Base-by-base conservation (phyloP, 2,113 vertebrate genomes). In the Festucalex cinctus region DNA sequence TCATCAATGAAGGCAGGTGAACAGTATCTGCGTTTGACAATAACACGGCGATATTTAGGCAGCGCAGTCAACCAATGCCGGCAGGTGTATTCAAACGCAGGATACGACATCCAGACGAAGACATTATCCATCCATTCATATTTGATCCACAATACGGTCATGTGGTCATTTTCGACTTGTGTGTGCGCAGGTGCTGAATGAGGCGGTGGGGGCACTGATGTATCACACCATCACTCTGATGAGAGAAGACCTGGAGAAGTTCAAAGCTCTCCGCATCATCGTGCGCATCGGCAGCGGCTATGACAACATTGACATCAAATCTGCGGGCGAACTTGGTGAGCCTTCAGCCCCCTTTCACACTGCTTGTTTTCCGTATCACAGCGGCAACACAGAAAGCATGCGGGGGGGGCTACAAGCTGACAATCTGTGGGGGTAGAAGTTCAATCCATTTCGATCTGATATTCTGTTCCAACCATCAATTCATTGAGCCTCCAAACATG, bases 151-250 rank as follows among this genome's bases (percentile, higher is more conserved):
- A 46, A 51, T n/a, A 51, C n/a, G 20, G 48, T 22, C 48, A 8
- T 20, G 20, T 3, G 9, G 9, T 51, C 10, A 51, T 22, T 9
- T 9, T 19, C 9, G 9, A 3, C 10, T 37, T 43, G 3, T 64
- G 13, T 64, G 78, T 80, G 59, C 36, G 19, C 84, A 99, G 97
- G 97, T 99, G 86, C 92, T 99, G 90, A 98, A 98, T 44, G 97
- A 99, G 89, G 97, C 97, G 0, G 97, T 99, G 75, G 97, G 96
- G 28, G 97, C 97, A 1, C 90, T 99, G 79, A 99, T 99, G 97
- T 99, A 99, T 86, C 97, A 99, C 89, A 99, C 97, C 73, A 98
- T 99, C 90, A 98, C 97, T 26, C 92, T 99, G 83, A 98, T 96
- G 81, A 89, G 95, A 74, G 97, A 99, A 89, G 97, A 99, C 81